Evolutionary conservation across 2,113 vertebrate species (phyloP), one percentile per base, ranked within the genome.

Genomic region (Pangasianodon hypophthalmus): DNA sequence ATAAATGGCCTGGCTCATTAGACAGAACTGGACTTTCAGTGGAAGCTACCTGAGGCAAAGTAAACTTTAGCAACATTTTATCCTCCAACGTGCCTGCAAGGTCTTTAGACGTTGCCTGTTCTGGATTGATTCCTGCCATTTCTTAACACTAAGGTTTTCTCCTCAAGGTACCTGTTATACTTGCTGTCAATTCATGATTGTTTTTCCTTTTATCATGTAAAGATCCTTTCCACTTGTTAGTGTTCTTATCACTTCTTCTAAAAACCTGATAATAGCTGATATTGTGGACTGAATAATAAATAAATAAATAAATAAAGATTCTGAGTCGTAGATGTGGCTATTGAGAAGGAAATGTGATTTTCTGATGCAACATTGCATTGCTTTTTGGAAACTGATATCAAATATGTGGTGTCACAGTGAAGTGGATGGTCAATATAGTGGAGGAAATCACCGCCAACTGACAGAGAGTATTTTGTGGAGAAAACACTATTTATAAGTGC

Each of bases 1-100:
- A 91, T 94, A 94, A 95, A 95, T 93, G 94, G 89, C 86, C 79
- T 73, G 69, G 92, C 93, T 95, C 91, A 92, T 96, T 95, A 93
- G 94, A 87, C 90, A 37, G 87, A 88, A 91, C 88, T 83, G 4
- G 84, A 88, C 79, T 93, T 93, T 92, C 90, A 93, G 91, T 92
- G 90, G 90, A 67, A 88, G 86, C 90, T 58, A 91, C 82, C 82
- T 77, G 84, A 80, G 85, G 90, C n/a, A 86, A 92, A 32, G 79
- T 82, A 92, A 92, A 90, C 71, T 50, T 44, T 86, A 82, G 82
- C 32, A 83, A 87, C 90, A 83, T 41, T 88, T 86, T 88, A 67
- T 64, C 86, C 77, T 90, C 56, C 80, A 92, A 91, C 89, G 91
- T 93, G 92, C 69, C 91, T 92, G 88, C 91, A 62, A 92, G 91